Evolutionary conservation across 2,113 vertebrate genomes (phyloP).

Genomic region (Callocephalon fimbriatum): DNA sequence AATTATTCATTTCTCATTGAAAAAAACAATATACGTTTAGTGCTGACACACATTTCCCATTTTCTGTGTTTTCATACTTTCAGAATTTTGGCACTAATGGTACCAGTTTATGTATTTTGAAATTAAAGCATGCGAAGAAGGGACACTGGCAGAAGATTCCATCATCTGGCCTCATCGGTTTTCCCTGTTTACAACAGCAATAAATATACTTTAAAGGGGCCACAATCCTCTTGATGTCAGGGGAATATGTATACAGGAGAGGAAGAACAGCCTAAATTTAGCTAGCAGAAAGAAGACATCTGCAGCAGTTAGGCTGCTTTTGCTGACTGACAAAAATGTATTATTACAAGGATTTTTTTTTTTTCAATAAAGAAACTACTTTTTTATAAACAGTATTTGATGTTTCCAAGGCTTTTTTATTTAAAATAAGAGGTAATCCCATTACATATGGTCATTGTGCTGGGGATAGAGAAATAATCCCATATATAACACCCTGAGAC

Average conservation of each 20-base stretch:
- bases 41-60: not conserved
- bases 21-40: not conserved
- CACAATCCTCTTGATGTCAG: slow-evolving; percentile 8
- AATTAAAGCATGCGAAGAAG: not conserved
- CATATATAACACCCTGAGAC: slow-evolving; percentile 1
- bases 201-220: slow-evolving; percentile 17
- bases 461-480: slow-evolving; percentile 12
- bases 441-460: not conserved
- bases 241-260: not conserved
- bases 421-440: slow-evolving; percentile 19
- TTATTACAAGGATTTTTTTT: not conserved
- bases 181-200: slow-evolving; percentile 42
- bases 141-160: not conserved
- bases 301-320: not conserved
- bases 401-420: slow-evolving; percentile 9
- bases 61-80: not conserved
- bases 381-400: not conserved
- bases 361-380: not conserved
- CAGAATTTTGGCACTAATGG: not conserved
- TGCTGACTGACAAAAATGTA: not conserved
- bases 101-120: not conserved
- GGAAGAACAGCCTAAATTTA: slow-evolving; percentile 45
- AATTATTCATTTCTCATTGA: not conserved
- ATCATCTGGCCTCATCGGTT: slow-evolving; percentile 5
- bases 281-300: slow-evolving; percentile 14